Conservation (phyloP, 2,888 invertebrate species). For the Mamestra brassicae region DNA sequence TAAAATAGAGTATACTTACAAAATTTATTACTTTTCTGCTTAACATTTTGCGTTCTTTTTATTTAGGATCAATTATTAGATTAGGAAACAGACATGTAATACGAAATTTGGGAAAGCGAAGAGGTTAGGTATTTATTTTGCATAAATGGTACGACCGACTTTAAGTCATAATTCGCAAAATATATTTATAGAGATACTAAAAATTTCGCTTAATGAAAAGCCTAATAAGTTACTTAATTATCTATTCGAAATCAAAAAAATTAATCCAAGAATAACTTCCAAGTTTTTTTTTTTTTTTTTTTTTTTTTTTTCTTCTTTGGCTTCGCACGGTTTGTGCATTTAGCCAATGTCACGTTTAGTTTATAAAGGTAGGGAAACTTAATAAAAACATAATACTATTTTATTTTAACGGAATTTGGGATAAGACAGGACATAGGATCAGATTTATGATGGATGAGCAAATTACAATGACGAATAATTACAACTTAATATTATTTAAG, state of each 20-base stretch:
- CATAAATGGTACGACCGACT: not conserved
- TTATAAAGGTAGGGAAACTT: too few relatives aligned
- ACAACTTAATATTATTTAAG: too few relatives aligned
- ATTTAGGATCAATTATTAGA: not conserved
- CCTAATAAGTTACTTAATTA: not conserved
- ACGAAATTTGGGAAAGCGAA: not conserved
- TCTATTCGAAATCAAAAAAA: not conserved
- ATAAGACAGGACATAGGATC: too few relatives aligned
- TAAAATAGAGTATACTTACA: conserved; percentile 37
- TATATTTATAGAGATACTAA: not conserved
- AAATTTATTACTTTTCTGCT: conserved; percentile 55
- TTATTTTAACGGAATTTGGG: too few relatives aligned
- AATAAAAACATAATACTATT: too few relatives aligned
- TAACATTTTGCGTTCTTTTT: conserved; percentile 66
- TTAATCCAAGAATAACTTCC: not conserved
- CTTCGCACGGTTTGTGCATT: too few relatives aligned
- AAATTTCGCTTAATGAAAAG: not conserved
- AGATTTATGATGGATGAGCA: too few relatives aligned
- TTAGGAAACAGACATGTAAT: not conserved
- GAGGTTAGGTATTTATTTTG: conserved; percentile 28
- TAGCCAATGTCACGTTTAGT: too few relatives aligned
- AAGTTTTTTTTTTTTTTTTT: too few relatives aligned
- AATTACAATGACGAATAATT: too few relatives aligned
- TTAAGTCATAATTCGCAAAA: not conserved
- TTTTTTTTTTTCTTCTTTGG: too few relatives aligned